These are phyloP conservation scores for Ceratosolen solmsi DNA, from an alignment of 1,140 invertebrate genomes.

Conservation along the genomic window DNA sequence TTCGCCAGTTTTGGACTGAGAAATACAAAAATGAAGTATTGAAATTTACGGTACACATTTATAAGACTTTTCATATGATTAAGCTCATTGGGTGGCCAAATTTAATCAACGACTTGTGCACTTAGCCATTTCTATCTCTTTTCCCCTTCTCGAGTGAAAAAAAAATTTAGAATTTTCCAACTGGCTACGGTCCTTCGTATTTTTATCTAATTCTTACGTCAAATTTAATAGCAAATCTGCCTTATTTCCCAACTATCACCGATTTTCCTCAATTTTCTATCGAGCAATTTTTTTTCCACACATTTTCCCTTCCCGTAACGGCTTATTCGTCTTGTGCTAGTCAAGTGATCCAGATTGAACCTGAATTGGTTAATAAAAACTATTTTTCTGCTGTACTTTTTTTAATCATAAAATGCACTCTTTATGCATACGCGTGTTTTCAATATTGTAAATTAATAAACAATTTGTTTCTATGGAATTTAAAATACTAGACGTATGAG, in stretches of 20 bases:
- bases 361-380: slow-evolving; percentile 45
- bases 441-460: not conserved
- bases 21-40: slow-evolving; percentile 5
- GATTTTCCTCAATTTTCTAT: not conserved
- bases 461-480: slow-evolving; percentile 9
- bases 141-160: slow-evolving; percentile 45
- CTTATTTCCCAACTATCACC: not conserved
- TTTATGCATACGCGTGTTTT: not conserved
- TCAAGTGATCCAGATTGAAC: slow-evolving; percentile 51
- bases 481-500: not conserved
- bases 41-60: not conserved
- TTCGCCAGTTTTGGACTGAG: slow-evolving; percentile 50
- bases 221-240: not conserved
- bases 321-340: slow-evolving; percentile 20
- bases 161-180: slow-evolving; percentile 60
- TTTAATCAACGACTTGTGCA: slow-evolving; percentile 26
- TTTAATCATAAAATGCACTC: not conserved
- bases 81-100: not conserved
- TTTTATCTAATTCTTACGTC: not conserved
- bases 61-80: not conserved
- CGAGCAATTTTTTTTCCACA: slow-evolving; percentile 6
- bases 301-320: slow-evolving; percentile 30
- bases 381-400: slow-evolving; percentile 12
- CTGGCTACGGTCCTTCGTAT: slow-evolving; percentile 11
- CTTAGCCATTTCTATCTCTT: slow-evolving; percentile 26